Conservation (phyloP, 2,113 vertebrate species). For the Engystomops pustulosus region DNA sequence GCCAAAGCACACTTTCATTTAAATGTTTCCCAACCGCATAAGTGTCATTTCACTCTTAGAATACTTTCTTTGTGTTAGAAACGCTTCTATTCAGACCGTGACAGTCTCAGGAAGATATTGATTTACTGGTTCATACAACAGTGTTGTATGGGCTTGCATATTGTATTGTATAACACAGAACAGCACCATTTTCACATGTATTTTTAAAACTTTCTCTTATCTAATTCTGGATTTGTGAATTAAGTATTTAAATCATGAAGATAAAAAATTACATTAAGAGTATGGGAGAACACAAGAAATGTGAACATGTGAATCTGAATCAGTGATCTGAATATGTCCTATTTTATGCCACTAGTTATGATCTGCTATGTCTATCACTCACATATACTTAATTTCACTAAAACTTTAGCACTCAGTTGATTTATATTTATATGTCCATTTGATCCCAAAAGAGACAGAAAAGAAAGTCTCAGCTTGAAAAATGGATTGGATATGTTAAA, state of each 20-base stretch:
- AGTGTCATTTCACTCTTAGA: slow-evolving; percentile 46
- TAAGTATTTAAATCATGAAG: not conserved
- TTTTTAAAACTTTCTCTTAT: not conserved
- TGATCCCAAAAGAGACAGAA: too few species aligned
- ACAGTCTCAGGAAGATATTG: slow-evolving; percentile 43
- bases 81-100: slow-evolving; percentile 36
- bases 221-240: not conserved
- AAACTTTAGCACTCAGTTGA: too few species aligned
- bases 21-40: slow-evolving; percentile 49
- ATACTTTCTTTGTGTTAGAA: slow-evolving; percentile 35
- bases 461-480: too few species aligned
- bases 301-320: too few species aligned
- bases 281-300: not conserved
- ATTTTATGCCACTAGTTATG: too few species aligned
- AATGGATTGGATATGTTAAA: too few species aligned
- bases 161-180: slow-evolving; percentile 17
- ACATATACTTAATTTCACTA: too few species aligned
- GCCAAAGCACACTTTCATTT: slow-evolving; percentile 16
- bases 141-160: not conserved
- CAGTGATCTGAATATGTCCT: too few species aligned
- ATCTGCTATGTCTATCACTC: too few species aligned
- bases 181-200: not conserved
- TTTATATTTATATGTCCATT: too few species aligned
- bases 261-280: not conserved
- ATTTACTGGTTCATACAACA: slow-evolving; percentile 12